These are phyloP conservation scores for Tolmerus cingulatus DNA, from an alignment of 2,888 invertebrate genomes.

Conservation along the genomic window DNA sequence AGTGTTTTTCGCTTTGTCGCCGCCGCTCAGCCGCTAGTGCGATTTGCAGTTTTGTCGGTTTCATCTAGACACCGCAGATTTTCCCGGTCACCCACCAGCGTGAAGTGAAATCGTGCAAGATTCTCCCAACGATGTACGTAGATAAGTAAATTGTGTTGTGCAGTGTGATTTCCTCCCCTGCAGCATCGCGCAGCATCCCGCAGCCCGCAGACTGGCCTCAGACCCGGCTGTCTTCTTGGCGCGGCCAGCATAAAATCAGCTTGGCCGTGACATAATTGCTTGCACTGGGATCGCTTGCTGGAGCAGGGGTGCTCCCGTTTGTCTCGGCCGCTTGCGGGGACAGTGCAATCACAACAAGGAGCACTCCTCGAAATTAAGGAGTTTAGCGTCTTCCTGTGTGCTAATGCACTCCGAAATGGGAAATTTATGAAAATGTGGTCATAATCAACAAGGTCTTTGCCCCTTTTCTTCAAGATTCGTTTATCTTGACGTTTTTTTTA, in stretches of 20 bases:
- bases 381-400: background rate
- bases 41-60: background rate
- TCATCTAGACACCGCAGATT: background rate
- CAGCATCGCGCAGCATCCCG: background rate
- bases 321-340: background rate
- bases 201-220: background rate
- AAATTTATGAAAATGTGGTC: background rate
- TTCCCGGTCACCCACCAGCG: slow-evolving; percentile 18
- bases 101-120: slow-evolving; percentile 27
- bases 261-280: background rate
- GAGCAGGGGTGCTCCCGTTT: background rate
- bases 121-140: slow-evolving; percentile 1
- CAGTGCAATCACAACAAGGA: background rate
- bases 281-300: background rate
- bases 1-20: slow-evolving; percentile 33
- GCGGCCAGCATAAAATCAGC: background rate
- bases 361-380: background rate
- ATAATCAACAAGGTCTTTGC: background rate
- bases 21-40: background rate
- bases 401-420: background rate
- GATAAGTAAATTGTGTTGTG: background rate
- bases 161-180: background rate
- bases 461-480: background rate
- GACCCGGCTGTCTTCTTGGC: background rate
- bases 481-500: background rate